Base-by-base conservation (phyloP, 2,113 vertebrate genomes). In the Rhinogobius similis region DNA sequence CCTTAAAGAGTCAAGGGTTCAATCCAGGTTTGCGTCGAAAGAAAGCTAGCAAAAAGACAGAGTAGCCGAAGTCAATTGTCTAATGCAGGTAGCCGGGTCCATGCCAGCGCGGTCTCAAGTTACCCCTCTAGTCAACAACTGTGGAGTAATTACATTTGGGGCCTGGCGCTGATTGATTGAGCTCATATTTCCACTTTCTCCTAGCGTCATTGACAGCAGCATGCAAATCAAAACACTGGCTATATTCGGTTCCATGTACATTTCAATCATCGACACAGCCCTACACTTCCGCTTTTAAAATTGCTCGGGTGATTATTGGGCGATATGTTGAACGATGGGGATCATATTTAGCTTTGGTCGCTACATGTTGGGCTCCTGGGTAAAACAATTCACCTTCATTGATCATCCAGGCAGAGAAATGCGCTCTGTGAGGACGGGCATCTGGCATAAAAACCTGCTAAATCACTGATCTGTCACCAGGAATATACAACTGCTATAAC, bases 121-220 rank as follows among this genome's bases (percentile, higher is more conserved):
- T 90, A 89, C 86, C 79, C 44, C 26, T 70, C 66, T 70, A 74
- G 88, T 84, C 86, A 83, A 87, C 83, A 87, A 82, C 83, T 84
- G 75, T 70, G 71, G 82, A 75, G 82, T 89, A 90, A 90, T 90
- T 90, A 90, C 84, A 90, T 89, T 87, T 86, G 76, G 78, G 82
- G 73, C 85, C 29, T 14, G 77, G 88, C 64, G 77, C 82, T 84
- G 86, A 90, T 87, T 82, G 88, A 91, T 86, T 78, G 85, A 75
- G 82, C 77, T 88, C 87, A 81, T 80, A 82, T 90, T 86, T 71
- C 86, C 39, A 66, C 80, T 48, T 55, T 20, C 52, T 76, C 85
- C 78, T 70, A 38, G 26, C 76, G 23, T 55, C 73, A 59, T 52
- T 36, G 68, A 79, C 76, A 39, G 64, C 67, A 67, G 70, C 65